Evolutionary conservation across 2,888 invertebrate genomes (phyloP), one percentile per base, ranked within the genome.

Genomic region (Drosophila nr. medialis): DNA sequence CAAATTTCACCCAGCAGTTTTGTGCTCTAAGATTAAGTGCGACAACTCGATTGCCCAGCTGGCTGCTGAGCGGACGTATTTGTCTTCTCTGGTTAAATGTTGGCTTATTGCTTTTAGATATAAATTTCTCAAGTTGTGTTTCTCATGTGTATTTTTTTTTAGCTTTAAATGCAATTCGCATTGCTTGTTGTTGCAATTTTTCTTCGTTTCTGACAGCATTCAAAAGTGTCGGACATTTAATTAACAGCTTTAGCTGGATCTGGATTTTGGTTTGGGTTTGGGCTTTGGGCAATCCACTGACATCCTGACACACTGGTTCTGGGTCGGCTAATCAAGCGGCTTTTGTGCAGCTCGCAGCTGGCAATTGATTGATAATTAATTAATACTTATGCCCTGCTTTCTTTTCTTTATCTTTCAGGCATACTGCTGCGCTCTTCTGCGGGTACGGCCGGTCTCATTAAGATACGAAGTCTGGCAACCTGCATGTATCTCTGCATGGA

Each of bases 401-500:
- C 77, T 70, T 72, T 74, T 68, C 61, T 60, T 27, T n/a, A n/a
- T 63, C 89, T 95, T 95, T 71, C 94, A 96, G 96, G 95, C 74
- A 95, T 96, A 92, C 94, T 96, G 91, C 95, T 95, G 93, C 94
- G 96, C 92, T 95, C 94, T 75, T 95, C 96, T 76, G 95, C 95
- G 86, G 95, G 95, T 93, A 24, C 2, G 24, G 95, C 95, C 92
- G 97, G 97, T 93, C 96, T 96, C 94, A 95, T 97, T 94, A 96
- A 96, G 94, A 96, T 97, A 93, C 97, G 97, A 94, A 96, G 97
- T 94, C 96, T 96, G 83, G 96, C 96, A 91, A 97, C 97, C 89
- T 97, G 97, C 93, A 95, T 96, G 93, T 97, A 95, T 95, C 95
- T 97, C 93, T 97, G 97, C 94, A 97, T 97, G 97, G 96, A 97